Evolutionary conservation across 2,113 vertebrate genomes (phyloP).

Genomic region (Pseudopodoces humilis): DNA sequence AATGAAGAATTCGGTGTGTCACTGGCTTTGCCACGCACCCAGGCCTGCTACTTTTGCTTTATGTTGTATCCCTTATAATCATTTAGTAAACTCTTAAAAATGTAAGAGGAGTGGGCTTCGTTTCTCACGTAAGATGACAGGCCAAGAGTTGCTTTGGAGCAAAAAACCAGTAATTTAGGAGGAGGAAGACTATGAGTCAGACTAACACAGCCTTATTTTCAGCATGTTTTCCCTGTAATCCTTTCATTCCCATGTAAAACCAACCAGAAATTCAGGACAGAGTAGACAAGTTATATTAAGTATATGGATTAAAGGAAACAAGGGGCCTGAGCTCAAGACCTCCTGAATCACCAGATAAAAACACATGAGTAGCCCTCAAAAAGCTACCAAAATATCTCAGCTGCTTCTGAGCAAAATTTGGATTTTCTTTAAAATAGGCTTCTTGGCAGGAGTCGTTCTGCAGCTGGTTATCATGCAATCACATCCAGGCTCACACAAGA

Average conservation of each 20-base stretch:
- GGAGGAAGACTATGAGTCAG: not conserved
- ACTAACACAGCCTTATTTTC: not conserved
- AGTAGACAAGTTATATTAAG: not conserved
- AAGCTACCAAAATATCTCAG: not conserved
- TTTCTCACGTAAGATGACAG: too few relatives aligned
- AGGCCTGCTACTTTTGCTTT: too few relatives aligned
- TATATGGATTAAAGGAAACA: not conserved
- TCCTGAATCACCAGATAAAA: not conserved
- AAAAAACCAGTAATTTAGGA: not conserved
- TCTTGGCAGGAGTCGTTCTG: not conserved
- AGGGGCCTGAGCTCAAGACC: not conserved
- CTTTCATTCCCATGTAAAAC: not conserved
- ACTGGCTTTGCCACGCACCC: too few relatives aligned
- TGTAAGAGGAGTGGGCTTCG: too few relatives aligned
- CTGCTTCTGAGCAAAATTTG: not conserved
- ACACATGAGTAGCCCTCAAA: rapidly evolving
- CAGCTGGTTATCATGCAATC: rapidly evolving
- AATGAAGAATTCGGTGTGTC: too few relatives aligned
- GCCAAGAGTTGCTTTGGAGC: not conserved
- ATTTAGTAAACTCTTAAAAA: too few relatives aligned
- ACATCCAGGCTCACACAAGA: not conserved
- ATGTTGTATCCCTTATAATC: too few relatives aligned
- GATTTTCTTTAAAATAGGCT: rapidly evolving
- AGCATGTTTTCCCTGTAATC: not conserved
- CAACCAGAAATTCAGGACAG: not conserved